Evolutionary conservation across 2,888 invertebrate species (phyloP).

Genomic region (Horisme vitalbata): DNA sequence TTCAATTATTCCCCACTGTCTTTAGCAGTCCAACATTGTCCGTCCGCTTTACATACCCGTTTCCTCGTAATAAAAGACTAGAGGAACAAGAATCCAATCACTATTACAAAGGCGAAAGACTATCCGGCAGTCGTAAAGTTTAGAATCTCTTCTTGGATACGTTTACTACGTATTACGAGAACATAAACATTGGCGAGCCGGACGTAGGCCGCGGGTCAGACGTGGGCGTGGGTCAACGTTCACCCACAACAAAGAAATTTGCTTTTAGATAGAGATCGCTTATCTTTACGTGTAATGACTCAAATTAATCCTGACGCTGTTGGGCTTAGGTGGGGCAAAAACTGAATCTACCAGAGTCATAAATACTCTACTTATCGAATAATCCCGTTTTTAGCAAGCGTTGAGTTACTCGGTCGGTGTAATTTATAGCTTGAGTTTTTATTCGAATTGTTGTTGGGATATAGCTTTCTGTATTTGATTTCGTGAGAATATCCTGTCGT

Average conservation of each 20-base stretch:
- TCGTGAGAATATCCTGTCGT: constrained; percentile 23
- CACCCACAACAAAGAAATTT: constrained; percentile 33
- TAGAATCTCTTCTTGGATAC: constrained; percentile 61
- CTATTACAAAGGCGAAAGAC: constrained; percentile 45
- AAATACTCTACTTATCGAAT: constrained; percentile 34
- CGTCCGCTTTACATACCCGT: constrained; percentile 48
- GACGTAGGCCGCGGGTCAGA: constrained; percentile 34
- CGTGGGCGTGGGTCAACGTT: constrained; percentile 43
- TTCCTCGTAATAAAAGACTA: constrained; percentile 48
- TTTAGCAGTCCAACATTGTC: constrained; percentile 32
- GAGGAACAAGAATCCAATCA: constrained; percentile 49
- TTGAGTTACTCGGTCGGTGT: constrained; percentile 32
- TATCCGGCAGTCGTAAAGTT: constrained; percentile 58
- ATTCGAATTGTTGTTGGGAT: constrained; percentile 10
- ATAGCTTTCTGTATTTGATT: constrained; percentile 13
- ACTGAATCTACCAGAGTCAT: constrained; percentile 19
- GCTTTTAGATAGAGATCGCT: constrained; percentile 30
- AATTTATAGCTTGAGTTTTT: constrained; percentile 31
- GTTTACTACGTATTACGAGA: constrained; percentile 57
- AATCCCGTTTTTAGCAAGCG: constrained; percentile 34
- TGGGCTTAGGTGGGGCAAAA: constrained; percentile 15
- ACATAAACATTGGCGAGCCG: constrained; percentile 52
- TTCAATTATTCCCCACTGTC: constrained; percentile 55
- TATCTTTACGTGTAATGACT: constrained; percentile 28
- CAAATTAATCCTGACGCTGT: constrained; percentile 16